Evolutionary conservation across 1,140 invertebrate species (phyloP), one percentile per base, ranked within the genome.

Genomic region (Schlechtendalia chinensis): DNA sequence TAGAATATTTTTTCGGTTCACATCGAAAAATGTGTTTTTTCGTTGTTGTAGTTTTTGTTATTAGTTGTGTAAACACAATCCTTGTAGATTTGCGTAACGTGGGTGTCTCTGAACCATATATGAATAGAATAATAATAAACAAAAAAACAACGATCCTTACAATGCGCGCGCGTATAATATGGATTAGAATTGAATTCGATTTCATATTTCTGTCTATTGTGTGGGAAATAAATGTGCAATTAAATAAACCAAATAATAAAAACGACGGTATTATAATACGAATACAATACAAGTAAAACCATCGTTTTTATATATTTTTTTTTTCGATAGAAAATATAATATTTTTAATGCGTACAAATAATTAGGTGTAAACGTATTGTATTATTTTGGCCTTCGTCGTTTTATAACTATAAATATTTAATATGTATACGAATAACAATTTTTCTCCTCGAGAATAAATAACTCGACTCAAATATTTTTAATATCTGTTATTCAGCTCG

Each of bases 331-430:
- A 67, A 6, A 67, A 45, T 16, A 47, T 6, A 19, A 17, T 69
- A 47, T 50, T n/a, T n/a, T n/a, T n/a, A n/a, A n/a, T 8, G 32
- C 32, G 32, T 39, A 50, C 47, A 12, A 50, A 47, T 69, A 69
- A 50, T 50, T 3, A 47, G 65, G 19, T 67, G 47, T 45, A 17
- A 22, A 67, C 39, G n/a, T 47, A 67, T 69, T 8, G 32, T 69
- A 69, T 69, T 69, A 45, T 24, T n/a, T n/a, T 39, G 39, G 17
- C 65, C 65, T 69, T 69, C 65, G 65, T 69, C 32, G 24, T 32
- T n/a, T 22, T 47, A 17, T 69, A 45, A 27, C 22, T 47, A 50
- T 69, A 22, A 69, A 14, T 24, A 8, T 67, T 39, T 22, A 16
- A 1, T 69, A 45, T 17, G 65, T 50, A 39, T 47, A 27, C 14